Conservation (phyloP, 1,140 invertebrate species). For the Aphaenogaster rudis region DNA sequence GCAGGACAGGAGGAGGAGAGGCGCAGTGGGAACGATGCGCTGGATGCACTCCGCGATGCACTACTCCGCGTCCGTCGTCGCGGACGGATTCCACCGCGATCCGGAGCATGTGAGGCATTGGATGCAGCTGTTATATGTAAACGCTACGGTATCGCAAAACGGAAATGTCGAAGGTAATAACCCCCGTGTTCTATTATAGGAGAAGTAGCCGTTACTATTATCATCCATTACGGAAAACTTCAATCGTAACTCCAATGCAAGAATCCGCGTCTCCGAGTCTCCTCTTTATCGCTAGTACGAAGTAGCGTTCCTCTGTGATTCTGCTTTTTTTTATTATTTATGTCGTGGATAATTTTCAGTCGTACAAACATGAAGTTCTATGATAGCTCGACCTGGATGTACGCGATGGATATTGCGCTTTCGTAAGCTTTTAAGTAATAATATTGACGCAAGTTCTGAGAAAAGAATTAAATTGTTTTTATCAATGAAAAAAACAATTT, state of each 20-base stretch:
- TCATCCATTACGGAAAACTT: constrained; percentile 23
- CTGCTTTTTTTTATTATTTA: background rate
- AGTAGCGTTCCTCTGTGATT: background rate
- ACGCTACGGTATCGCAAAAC: constrained; percentile 54
- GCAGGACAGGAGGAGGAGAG: constrained; percentile 3
- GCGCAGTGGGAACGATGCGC: constrained; percentile 54
- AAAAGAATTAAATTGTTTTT: background rate
- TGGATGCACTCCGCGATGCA: constrained; percentile 62
- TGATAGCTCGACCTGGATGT: background rate
- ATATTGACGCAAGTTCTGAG: background rate
- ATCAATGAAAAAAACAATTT: background rate
- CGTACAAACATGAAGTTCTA: background rate
- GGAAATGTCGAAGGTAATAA: constrained; percentile 57
- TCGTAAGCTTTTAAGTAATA: background rate
- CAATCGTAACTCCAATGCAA: background rate
- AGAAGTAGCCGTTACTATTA: constrained; percentile 15
- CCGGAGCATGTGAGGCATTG: constrained; percentile 54
- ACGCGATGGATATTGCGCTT: background rate
- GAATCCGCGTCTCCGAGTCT: background rate
- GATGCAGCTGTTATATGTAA: constrained; percentile 59
- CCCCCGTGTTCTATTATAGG: constrained; percentile 20
- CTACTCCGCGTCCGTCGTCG: constrained; percentile 50
- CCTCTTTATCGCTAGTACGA: background rate
- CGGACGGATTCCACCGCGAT: constrained; percentile 54
- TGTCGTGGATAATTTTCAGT: background rate